A percentile compares a stretch with the other conserved stretches of the same genome.
These are phyloP conservation scores for Hemistola chrysoprasaria DNA, from an alignment of 2,888 invertebrate species.

Conservation along the genomic window DNA sequence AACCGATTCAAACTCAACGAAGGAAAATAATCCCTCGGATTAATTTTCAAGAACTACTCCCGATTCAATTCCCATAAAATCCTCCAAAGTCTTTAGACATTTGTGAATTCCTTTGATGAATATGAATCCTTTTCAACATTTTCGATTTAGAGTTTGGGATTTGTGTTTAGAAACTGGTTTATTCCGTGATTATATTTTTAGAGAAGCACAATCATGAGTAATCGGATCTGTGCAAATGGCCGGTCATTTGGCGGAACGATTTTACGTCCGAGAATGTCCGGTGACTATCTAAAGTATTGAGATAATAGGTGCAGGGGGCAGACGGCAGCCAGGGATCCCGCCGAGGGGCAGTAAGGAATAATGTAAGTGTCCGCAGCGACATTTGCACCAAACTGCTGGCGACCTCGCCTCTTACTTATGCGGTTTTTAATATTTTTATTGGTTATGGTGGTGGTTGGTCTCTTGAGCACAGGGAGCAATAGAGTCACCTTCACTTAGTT, in stretches of 20 bases:
- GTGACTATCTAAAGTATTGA: constrained; percentile 81
- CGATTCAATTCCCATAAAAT: constrained; percentile 66
- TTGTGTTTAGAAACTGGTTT: constrained; percentile 44
- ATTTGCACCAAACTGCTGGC: constrained; percentile 81
- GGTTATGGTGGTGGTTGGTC: constrained; percentile 78
- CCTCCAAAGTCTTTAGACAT: constrained; percentile 56
- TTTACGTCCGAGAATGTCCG: constrained; percentile 67
- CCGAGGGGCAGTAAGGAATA: constrained; percentile 66
- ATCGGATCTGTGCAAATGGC: constrained; percentile 78
- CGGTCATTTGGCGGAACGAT: constrained; percentile 76
- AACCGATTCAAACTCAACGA: constrained; percentile 35
- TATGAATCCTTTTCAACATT: constrained; percentile 65
- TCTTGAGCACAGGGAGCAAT: constrained; percentile 46
- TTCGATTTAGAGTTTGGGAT: constrained; percentile 39
- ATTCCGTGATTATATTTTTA: constrained; percentile 72
- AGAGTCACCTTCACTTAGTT: constrained; percentile 27
- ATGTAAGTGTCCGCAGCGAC: constrained; percentile 80
- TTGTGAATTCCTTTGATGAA: constrained; percentile 63
- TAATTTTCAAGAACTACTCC: constrained; percentile 59
- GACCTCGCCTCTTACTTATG: constrained; percentile 81
- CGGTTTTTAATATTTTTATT: constrained; percentile 85
- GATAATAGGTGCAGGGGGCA: constrained; percentile 75
- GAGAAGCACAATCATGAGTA: constrained; percentile 77
- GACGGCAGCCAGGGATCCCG: constrained; percentile 36
- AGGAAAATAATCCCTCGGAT: constrained; percentile 68